Conservation (phyloP, 2,113 vertebrate species). For the human (Homo sapiens) region DNA sequence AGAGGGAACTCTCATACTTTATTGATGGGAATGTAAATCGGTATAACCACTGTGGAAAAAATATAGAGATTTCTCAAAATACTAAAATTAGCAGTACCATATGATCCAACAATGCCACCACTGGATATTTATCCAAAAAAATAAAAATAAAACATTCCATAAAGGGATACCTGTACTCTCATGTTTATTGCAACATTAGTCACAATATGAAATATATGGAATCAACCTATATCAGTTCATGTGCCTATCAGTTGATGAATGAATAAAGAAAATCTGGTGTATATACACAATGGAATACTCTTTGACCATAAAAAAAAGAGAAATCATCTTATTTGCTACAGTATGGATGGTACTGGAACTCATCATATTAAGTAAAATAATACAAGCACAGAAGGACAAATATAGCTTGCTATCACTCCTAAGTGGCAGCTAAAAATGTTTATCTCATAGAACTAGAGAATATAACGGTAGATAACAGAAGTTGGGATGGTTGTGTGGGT, state of each 20-base stretch:
- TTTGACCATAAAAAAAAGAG: background rate
- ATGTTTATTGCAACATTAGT: background rate
- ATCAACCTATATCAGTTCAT: background rate
- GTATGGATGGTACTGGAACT: background rate
- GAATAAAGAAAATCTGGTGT: background rate
- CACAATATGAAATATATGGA: background rate
- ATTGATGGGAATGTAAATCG: too few species aligned
- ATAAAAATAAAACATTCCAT: background rate
- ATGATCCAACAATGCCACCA: background rate
- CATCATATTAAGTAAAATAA: background rate
- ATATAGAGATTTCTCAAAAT: background rate
- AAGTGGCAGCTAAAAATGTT: background rate
- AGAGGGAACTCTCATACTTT: background rate
- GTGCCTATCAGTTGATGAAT: background rate
- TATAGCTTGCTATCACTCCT: background rate
- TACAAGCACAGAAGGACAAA: background rate
- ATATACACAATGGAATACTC: background rate
- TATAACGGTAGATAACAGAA: background rate
- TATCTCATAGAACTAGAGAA: background rate
- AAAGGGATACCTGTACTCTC: background rate
- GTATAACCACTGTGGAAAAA: background rate
- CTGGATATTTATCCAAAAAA: background rate
- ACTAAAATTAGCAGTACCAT: background rate
- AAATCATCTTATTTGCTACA: background rate
- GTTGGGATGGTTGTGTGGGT: background rate